phyloP scores from a whole-genome alignment of 1,140 invertebrate genomes.

The Daktulosphaira vitifoliae region DNA sequence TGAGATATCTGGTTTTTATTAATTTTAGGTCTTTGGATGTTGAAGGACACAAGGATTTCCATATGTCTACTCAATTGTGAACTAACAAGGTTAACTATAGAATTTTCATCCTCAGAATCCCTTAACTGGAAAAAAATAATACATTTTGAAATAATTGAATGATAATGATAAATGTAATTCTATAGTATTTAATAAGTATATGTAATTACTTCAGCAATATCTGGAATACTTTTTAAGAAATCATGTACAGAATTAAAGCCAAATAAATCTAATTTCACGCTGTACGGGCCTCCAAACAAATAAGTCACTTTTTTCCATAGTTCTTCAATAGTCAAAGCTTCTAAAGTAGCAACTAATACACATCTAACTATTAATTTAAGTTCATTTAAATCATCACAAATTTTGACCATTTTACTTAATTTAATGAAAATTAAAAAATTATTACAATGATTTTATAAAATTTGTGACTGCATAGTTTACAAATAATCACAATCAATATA shows the following conservation, averaged over 20 bases:
- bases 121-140: background rate
- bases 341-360: background rate
- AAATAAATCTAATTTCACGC: background rate
- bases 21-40: conserved; percentile 1
- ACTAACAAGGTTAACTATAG: conserved; percentile 8
- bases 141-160: no score
- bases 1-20: background rate
- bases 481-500: no score
- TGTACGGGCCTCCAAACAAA: background rate
- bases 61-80: conserved; percentile 12
- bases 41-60: background rate
- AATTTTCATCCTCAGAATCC: conserved; percentile 2
- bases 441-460: no score
- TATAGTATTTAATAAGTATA: background rate
- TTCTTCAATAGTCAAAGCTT: background rate
- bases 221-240: conserved; percentile 9
- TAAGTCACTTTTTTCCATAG: background rate
- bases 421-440: no score
- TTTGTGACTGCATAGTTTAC: no score
- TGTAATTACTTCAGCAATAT: conserved; percentile 1
- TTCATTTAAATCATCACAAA: background rate
- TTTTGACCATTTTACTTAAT: no score
- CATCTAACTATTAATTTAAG: background rate
- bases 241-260: background rate
- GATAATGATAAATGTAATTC: no score